Evolutionary conservation across 2,888 invertebrate species (phyloP), one percentile per base, ranked within the genome.

Genomic region (Pyrochroa serraticornis): DNA sequence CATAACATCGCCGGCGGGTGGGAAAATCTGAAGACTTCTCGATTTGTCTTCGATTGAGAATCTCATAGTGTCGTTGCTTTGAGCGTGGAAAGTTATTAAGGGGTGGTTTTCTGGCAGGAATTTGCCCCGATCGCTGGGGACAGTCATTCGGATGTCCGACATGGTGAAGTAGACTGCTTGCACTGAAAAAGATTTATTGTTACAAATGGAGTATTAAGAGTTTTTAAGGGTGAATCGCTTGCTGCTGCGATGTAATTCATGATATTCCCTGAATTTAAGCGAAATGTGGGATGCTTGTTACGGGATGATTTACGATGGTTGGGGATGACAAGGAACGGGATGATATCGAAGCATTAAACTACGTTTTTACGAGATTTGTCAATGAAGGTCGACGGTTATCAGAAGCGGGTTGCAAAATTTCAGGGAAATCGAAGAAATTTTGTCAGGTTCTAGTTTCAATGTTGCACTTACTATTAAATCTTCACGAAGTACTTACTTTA

Each of bases 161-260:
- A 77, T 76, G 3, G 75, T 69, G 54, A 77, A 74, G 58, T 76
- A 76, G 6, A 71, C 67, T 31, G 69, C 68, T 42, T 64, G 35
- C n/a, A 52, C 75, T 77, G 70, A 32, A 76, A 9, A 8, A 10
- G 39, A 39, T 3, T 12, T 10, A 35, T 35, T 2, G 35, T 3
- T 9, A 10, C 35, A 35, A 35, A 35, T 35, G 3, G n/a, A 6
- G n/a, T 38, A 53, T 46, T 36, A 50, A 50, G 42, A 35, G 42
- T 35, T 50, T 49, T 39, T 14, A 34, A 34, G 51, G 51, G 44
- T 44, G 37, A 44, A 22, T 5, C 22, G 22, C 22, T 22, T 5
- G 22, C 3, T 34, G 33, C 32, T 44, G 37, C 44, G 35, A 5
- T 49, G 49, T 49, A 49, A 50, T 50, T 50, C 50, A 50, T 14